Base-by-base conservation (phyloP, 1,140 invertebrate species). In the Micrasema minimum region DNA sequence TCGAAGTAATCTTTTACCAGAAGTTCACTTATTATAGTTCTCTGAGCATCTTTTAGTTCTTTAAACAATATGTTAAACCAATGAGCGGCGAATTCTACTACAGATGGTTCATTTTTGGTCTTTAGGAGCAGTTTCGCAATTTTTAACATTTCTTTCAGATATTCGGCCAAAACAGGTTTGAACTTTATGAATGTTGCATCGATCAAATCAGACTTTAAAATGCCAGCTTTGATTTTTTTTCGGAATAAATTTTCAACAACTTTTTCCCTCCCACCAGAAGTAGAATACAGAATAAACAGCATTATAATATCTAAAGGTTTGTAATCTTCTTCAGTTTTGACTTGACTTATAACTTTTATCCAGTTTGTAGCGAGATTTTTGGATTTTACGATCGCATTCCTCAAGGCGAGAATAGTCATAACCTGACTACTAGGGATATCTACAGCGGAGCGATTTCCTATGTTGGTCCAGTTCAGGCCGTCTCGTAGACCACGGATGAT, bases 301-400 rank as follows among this genome's bases (percentile, higher is more conserved):
- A 84, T 79, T 12, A 84, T 77, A 65, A 84, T 78, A 77, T 85
- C 82, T 57, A 85, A 79, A 12, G 82, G 76, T 75, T 82, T 83
- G 66, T 83, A 80, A 55, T 82, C 81, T 37, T 78, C 77, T 61
- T 67, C 72, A 2, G 72, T 61, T 78, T 80, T 81, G 50, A 81
- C 80, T 14, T 72, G 72, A 35, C 79, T 78, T 57, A 83, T 75
- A 1, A 79, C 76, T 77, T 84, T 85, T 10, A 81, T 45, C 83
- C 83, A 85, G 51, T 79, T 75, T 74, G 77, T 79, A n/a, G 77
- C 74, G 53, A 83, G 77, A 23, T 71, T 53, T 75, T 84, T 84
- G 5, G 83, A 84, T 43, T 78, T 81, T 38, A 81, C 53, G 53
- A 84, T 80, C 20, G 83, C 81, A 61, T 77, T 80, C 74, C 80